Percentiles rank a stretch among this genome's conserved stretches.
phyloP scores from a whole-genome alignment of 2,797 vertebrate species.

The Pristis pectinata region DNA sequence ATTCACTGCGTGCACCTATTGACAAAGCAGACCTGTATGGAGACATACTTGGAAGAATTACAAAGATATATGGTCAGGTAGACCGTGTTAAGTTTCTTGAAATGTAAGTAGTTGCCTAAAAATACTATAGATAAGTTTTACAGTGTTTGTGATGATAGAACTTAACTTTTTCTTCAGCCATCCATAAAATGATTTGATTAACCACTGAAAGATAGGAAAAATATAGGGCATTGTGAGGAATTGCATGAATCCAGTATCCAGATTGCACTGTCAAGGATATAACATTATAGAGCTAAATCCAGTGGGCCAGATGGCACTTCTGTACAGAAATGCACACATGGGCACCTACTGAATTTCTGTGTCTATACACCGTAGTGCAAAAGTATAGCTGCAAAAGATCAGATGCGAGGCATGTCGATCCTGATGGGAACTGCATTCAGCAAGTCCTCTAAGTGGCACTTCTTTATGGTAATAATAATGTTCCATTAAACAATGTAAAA shows the following conservation, averaged over 20 bases:
- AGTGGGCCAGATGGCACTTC: neutral
- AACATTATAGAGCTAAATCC: neutral
- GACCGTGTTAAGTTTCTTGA: conserved; percentile 72
- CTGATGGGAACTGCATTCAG: too few species aligned
- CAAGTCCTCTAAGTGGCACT: too few species aligned
- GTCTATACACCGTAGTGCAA: too few species aligned
- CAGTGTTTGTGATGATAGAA: neutral
- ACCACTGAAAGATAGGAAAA: neutral
- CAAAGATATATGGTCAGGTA: conserved; percentile 76
- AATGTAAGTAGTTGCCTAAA: conserved; percentile 55
- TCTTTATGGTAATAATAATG: too few species aligned
- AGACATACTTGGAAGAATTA: conserved; percentile 72
- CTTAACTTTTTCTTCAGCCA: too few species aligned
- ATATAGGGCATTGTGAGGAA: neutral
- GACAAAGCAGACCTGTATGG: conserved; percentile 71
- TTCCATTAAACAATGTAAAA: too few species aligned
- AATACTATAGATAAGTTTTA: neutral
- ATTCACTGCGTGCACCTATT: conserved; percentile 66
- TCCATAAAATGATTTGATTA: too few species aligned
- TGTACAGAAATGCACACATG: too few species aligned
- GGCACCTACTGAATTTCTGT: too few species aligned
- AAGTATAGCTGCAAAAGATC: too few species aligned
- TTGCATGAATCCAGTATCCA: neutral
- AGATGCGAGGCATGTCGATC: too few species aligned
- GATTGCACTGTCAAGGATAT: neutral